These are phyloP conservation scores for Bibio marci DNA, from an alignment of 2,888 invertebrate genomes.

Conservation along the genomic window DNA sequence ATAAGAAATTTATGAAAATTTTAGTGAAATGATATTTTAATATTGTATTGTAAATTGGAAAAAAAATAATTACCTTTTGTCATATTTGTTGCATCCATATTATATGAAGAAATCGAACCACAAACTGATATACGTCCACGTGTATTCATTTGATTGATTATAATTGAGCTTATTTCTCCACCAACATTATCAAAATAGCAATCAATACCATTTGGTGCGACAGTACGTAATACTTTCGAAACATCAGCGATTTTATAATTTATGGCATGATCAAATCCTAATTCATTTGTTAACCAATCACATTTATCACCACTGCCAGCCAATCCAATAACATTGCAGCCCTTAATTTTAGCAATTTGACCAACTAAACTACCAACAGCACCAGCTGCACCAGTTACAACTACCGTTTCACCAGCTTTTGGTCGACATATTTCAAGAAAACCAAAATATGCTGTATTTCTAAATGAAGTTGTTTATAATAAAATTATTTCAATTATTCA, in stretches of 20 bases:
- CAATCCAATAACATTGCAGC: slow-evolving; percentile 51
- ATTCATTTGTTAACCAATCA: slow-evolving; percentile 43
- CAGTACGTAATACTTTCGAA: slow-evolving; percentile 35
- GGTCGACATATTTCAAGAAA: slow-evolving; percentile 51
- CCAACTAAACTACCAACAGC: slow-evolving; percentile 64
- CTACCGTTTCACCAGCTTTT: slow-evolving; percentile 52
- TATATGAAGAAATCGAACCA: slow-evolving; percentile 3
- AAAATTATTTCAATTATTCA: neutral
- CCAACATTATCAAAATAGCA: slow-evolving; percentile 57
- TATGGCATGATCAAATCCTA: slow-evolving; percentile 49
- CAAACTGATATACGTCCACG: slow-evolving; percentile 1
- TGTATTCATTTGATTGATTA: neutral
- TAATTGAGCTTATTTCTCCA: slow-evolving; percentile 1
- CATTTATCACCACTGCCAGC: slow-evolving; percentile 55
- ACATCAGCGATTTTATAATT: slow-evolving; percentile 52
- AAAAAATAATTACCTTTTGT: neutral
- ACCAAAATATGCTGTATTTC: slow-evolving; percentile 61
- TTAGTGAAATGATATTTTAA: too few relatives aligned
- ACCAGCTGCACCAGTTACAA: slow-evolving; percentile 58
- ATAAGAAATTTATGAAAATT: too few relatives aligned
- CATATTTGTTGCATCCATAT: neutral
- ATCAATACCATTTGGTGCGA: slow-evolving; percentile 51
- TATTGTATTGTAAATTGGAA: too few relatives aligned
- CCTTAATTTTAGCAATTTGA: slow-evolving; percentile 59
- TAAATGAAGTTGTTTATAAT: slow-evolving; percentile 17